Conservation (phyloP, 2,888 invertebrate genomes). For the Synanthedon vespiformis region DNA sequence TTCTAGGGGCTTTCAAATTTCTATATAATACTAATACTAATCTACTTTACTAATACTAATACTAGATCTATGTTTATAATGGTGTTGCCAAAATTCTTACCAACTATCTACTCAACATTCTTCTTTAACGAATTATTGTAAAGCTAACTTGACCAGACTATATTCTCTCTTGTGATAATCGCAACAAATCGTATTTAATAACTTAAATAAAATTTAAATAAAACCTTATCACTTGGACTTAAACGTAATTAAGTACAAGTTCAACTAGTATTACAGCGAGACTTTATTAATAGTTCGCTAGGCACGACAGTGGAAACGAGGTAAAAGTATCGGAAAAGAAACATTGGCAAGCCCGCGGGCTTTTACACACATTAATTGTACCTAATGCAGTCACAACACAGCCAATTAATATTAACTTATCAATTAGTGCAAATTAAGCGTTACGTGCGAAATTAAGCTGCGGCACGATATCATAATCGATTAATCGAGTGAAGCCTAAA, state of each 20-base stretch:
- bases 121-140: too few relatives aligned
- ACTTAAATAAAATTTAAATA: too few relatives aligned
- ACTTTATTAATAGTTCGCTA: conserved; percentile 19
- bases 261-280: conserved; percentile 17
- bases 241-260: conserved; percentile 19
- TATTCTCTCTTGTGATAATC: too few relatives aligned
- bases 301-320: conserved; percentile 17
- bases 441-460: neutral
- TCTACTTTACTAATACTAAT: too few relatives aligned
- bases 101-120: too few relatives aligned
- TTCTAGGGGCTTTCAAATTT: too few relatives aligned
- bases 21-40: too few relatives aligned
- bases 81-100: too few relatives aligned
- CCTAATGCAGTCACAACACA: neutral
- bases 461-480: neutral
- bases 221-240: conserved; percentile 6
- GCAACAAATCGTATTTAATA: too few relatives aligned
- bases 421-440: neutral
- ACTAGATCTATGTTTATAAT: too few relatives aligned
- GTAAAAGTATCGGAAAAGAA: conserved; percentile 9
- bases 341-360: conserved; percentile 2
- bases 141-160: too few relatives aligned
- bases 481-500: neutral
- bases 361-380: too few relatives aligned
- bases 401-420: neutral